These are phyloP conservation scores for Leucoptera coffeella DNA, from an alignment of 2,888 invertebrate species.

Conservation along the genomic window DNA sequence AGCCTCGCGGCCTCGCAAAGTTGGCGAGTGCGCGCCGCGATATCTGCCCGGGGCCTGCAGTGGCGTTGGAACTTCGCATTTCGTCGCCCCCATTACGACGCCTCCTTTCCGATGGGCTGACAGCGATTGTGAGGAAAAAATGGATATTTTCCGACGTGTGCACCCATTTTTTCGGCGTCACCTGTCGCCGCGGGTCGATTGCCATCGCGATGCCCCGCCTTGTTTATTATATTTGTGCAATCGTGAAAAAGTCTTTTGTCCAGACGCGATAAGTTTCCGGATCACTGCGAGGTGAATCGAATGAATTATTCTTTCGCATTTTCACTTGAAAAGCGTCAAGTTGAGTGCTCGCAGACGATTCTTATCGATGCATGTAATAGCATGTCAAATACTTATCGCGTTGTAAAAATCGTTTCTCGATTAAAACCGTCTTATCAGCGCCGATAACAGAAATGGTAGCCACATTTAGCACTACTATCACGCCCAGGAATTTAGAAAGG, in stretches of 20 bases:
- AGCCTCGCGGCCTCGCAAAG: slow-evolving; percentile 30
- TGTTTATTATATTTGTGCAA: slow-evolving; percentile 37
- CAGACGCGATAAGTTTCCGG: slow-evolving; percentile 19
- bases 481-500: too few relatives aligned
- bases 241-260: slow-evolving; percentile 43
- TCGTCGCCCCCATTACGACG: too few relatives aligned
- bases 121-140: background rate
- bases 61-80: too few relatives aligned
- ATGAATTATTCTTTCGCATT: too few relatives aligned
- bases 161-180: too few relatives aligned
- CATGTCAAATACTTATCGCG: slow-evolving; percentile 39
- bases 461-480: too few relatives aligned
- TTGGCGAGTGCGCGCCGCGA: slow-evolving; percentile 27
- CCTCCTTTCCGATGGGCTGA: slow-evolving; percentile 3
- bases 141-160: too few relatives aligned
- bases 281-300: too few relatives aligned
- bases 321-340: too few relatives aligned
- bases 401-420: slow-evolving; percentile 46
- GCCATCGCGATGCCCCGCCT: slow-evolving; percentile 15
- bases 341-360: slow-evolving; percentile 28
- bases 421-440: too few relatives aligned
- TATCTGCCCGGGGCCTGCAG: slow-evolving; percentile 19
- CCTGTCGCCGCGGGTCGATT: slow-evolving; percentile 25
- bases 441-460: too few relatives aligned
- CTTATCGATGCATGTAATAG: slow-evolving; percentile 38